Conservation (phyloP, 2,797 vertebrate genomes). For the Aphelocoma californica region DNA sequence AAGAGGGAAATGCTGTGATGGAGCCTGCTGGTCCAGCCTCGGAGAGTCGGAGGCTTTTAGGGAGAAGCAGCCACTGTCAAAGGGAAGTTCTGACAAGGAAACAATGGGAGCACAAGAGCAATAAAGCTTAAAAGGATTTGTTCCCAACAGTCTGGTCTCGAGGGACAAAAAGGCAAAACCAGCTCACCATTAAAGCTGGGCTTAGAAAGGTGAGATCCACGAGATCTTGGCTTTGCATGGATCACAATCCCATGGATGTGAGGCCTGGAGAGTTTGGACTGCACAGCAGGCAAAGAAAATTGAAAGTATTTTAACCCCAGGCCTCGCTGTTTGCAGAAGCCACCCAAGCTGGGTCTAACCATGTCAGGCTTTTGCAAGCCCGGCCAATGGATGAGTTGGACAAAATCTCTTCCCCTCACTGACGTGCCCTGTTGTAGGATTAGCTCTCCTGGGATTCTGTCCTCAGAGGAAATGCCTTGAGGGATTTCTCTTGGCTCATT, state of each 20-base stretch:
- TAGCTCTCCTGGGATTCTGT: background rate
- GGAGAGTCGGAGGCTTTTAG: constrained; percentile 67
- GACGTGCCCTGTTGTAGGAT: background rate
- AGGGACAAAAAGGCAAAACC: background rate
- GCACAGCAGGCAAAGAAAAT: background rate
- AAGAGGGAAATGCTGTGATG: constrained; percentile 69
- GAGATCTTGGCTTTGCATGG: background rate
- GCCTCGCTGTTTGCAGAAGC: background rate
- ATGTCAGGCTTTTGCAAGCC: background rate
- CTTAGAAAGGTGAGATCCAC: background rate
- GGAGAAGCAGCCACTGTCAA: constrained; percentile 54
- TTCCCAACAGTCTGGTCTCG: background rate
- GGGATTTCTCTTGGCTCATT: background rate
- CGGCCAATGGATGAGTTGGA: background rate
- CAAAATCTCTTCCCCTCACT: background rate
- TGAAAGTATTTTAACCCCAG: background rate
- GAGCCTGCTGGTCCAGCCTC: constrained; percentile 64
- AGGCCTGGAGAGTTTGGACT: background rate
- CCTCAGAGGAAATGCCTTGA: background rate
- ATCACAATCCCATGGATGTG: background rate
- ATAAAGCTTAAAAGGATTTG: background rate
- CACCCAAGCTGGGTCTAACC: background rate
- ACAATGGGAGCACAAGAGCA: constrained; percentile 36
- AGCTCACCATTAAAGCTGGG: background rate
- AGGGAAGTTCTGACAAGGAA: constrained; percentile 57